A percentile compares a stretch with the other conserved stretches of the same genome.
phyloP scores from a whole-genome alignment of 2,797 vertebrate genomes.

The Crenichthys baileyi region DNA sequence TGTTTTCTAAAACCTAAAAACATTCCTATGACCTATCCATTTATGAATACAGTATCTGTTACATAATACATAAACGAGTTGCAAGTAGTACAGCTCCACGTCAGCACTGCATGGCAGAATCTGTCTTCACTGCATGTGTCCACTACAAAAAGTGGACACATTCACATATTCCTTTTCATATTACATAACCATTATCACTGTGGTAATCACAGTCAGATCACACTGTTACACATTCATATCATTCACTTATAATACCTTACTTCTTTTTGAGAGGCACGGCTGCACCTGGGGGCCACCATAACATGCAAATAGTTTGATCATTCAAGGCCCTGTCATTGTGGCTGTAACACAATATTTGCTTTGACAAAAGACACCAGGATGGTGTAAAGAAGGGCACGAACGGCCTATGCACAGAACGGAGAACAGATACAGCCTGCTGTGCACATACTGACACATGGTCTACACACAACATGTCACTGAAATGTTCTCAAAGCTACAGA shows the following conservation, averaged over 20 bases:
- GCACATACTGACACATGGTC: constrained; percentile 9
- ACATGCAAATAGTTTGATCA: not conserved
- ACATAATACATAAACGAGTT: not conserved
- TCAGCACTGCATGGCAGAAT: not conserved
- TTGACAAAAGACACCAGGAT: constrained; percentile 7
- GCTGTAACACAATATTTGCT: constrained; percentile 1
- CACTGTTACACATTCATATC: not conserved
- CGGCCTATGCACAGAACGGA: not conserved
- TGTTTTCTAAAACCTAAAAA: constrained; percentile 8
- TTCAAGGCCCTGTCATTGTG: not conserved
- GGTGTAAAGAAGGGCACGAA: not conserved
- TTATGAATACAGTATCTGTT: not conserved
- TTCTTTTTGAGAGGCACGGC: not conserved
- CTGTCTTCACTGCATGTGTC: not conserved
- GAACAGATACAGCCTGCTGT: constrained; percentile 7
- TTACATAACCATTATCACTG: not conserved
- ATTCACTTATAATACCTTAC: not conserved
- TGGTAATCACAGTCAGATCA: not conserved
- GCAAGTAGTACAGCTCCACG: not conserved
- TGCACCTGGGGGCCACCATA: too few relatives aligned
- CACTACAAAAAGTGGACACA: not conserved
- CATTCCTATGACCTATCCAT: not conserved
- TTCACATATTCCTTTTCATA: not conserved
- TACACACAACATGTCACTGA: constrained; percentile 6
- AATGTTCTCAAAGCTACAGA: constrained; percentile 21